Base-by-base conservation (phyloP, 1,140 invertebrate genomes). In the Aethina tumida region DNA sequence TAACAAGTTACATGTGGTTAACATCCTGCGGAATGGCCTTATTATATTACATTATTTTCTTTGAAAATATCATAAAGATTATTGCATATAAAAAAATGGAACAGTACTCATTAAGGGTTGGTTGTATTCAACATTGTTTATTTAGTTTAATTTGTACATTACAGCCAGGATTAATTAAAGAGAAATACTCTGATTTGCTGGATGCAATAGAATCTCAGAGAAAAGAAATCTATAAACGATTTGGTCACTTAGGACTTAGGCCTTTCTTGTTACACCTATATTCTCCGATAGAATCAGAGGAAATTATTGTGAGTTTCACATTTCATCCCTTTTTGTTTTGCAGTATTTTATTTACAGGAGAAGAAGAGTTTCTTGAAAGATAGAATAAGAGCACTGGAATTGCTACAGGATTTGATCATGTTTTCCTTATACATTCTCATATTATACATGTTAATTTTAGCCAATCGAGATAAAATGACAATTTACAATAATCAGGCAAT, bases 251-350 rank as follows among this genome's bases (percentile, higher is more conserved):
- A 13, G 18, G 24, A 17, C 25, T 56, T 6, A 46, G 53, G 28
- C 47, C 51, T 0, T 52, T 49, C 31, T 48, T 52, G 4, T 28
- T 26, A 17, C 47, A 53, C 21, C 24, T 52, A n/a, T 53, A 56
- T 34, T 35, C 25, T 35, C 37, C 38, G 4, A 9, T 56, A 21
- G 36, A 44, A 16, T 12, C 1, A 31, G 40, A 16, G 15, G 25
- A 42, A 8, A 34, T 38, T 8, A 22, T 8, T 9, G 41, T 42
- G 29, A 20, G 20, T 38, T 5, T n/a, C 21, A n/a, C 13, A 13
- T n/a, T 2, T 17, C 13, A 12, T 8, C 10, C 8, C 2, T 10
- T 9, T 37, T 16, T 19, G 5, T 2, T 4, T 16, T 28, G 33
- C 35, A 14, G 18, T 19, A 13, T 28, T 24, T 14, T 15, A 22